These are phyloP conservation scores for Balaenoptera acutorostrata DNA, from an alignment of 2,113 vertebrate genomes.

Conservation along the genomic window DNA sequence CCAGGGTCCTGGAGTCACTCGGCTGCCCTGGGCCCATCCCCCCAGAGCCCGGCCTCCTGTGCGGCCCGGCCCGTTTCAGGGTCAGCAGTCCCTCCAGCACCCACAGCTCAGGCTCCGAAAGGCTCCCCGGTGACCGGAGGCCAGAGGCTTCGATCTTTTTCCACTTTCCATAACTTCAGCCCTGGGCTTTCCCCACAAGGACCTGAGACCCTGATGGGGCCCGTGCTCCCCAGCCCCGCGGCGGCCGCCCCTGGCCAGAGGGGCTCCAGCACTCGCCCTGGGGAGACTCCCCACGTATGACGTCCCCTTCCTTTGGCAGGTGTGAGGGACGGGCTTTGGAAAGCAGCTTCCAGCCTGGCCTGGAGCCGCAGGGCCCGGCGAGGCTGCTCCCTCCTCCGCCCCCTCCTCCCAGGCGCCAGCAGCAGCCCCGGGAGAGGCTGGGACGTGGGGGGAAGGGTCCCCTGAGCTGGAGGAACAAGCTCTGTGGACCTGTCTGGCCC, in stretches of 20 bases:
- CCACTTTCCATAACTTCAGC: background rate
- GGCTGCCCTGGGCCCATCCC: background rate
- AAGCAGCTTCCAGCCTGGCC: constrained; percentile 43
- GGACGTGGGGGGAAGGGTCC: constrained; percentile 70
- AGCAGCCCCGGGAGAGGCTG: constrained; percentile 63
- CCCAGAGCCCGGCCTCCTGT: background rate
- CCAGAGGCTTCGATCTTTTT: too few species aligned
- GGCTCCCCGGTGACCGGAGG: background rate
- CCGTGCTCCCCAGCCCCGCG: background rate
- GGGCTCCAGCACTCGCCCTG: background rate
- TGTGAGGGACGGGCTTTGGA: constrained; percentile 71
- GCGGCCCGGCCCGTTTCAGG: accelerated
- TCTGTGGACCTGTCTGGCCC: constrained; percentile 86
- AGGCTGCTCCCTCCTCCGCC: background rate
- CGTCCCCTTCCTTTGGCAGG: constrained; percentile 68
- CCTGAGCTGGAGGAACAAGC: constrained; percentile 83
- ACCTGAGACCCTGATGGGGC: background rate
- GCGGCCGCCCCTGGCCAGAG: background rate
- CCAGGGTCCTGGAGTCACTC: background rate
- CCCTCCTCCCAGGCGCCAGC: background rate
- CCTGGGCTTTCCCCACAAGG: background rate
- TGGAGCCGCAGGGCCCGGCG: background rate
- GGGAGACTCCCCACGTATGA: background rate
- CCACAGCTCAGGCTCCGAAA: background rate
- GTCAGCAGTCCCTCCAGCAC: background rate